Evolutionary conservation across 2,888 invertebrate genomes (phyloP).

Genomic region (Argynnis bischoffii): DNA sequence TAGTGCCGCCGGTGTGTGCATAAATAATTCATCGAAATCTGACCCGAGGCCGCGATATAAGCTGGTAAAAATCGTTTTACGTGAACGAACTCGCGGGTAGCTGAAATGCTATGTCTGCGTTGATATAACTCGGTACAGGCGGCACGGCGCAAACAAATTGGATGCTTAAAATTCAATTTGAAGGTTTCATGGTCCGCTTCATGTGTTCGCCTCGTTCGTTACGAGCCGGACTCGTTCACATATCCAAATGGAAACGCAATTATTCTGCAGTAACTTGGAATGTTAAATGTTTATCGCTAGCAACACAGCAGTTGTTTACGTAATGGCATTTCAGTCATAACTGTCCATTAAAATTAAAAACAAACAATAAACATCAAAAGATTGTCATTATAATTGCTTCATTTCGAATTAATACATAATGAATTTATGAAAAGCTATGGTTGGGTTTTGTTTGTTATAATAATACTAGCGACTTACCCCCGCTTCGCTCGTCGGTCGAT

Average conservation of each 20-base stretch:
- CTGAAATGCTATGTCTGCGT: conserved; percentile 58
- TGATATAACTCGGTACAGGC: conserved; percentile 56
- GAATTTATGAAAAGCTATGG: no score
- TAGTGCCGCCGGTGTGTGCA: conserved; percentile 29
- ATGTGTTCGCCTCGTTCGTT: conserved; percentile 74
- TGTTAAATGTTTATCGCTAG: conserved; percentile 58
- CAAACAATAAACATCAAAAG: not conserved
- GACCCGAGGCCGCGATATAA: conserved; percentile 52
- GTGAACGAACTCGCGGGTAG: conserved; percentile 48
- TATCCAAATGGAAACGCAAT: conserved; percentile 71
- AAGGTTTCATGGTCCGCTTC: conserved; percentile 81
- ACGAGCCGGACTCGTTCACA: conserved; percentile 69
- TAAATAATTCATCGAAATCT: conserved; percentile 68
- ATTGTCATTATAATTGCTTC: not conserved
- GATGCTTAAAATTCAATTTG: conserved; percentile 82
- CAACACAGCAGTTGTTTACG: conserved; percentile 22
- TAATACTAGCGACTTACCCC: no score
- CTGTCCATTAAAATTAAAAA: not conserved
- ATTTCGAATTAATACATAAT: not conserved
- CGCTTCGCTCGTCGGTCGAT: no score
- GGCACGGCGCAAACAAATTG: conserved; percentile 78
- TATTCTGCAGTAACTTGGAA: conserved; percentile 65
- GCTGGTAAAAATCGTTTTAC: conserved; percentile 72
- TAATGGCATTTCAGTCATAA: conserved; percentile 34
- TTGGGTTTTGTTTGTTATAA: no score